phyloP scores from a whole-genome alignment of 1,140 invertebrate species.

The Drosophila parvula region DNA sequence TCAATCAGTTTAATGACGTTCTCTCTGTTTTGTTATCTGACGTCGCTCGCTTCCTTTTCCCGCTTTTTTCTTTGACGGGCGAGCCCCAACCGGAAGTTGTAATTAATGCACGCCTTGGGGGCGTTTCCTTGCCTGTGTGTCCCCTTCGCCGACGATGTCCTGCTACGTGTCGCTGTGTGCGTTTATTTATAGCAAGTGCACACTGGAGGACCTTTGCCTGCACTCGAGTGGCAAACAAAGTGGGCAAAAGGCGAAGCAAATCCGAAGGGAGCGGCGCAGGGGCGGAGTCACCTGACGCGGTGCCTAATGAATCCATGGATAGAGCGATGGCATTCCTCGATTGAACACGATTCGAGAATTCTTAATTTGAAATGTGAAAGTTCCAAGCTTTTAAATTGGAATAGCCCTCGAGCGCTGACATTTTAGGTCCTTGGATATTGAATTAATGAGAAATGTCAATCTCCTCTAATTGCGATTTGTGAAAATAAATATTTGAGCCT shows the following conservation, averaged over 20 bases:
- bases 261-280: conserved; percentile 5
- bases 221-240: conserved; percentile 48
- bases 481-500: conserved; percentile 12
- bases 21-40: conserved; percentile 52
- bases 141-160: conserved; percentile 39
- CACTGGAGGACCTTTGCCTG: conserved; percentile 45
- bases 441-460: conserved; percentile 31
- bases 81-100: conserved; percentile 69
- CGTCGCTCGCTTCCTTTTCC: conserved; percentile 30
- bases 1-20: conserved; percentile 72
- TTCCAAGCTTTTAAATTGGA: conserved; percentile 16
- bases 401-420: conserved; percentile 4
- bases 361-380: conserved; percentile 38
- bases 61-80: conserved; percentile 29
- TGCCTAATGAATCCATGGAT: conserved; percentile 40
- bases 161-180: conserved; percentile 45
- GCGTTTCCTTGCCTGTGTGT: conserved; percentile 59
- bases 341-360: conserved; percentile 45
- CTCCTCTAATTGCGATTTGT: conserved; percentile 4
- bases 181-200: conserved; percentile 52
- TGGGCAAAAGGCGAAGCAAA: conserved; percentile 15
- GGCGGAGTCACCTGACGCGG: conserved; percentile 17
- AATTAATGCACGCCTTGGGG: conserved; percentile 77
- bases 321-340: conserved; percentile 25
- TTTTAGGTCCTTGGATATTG: conserved; percentile 13